Percentiles rank a stretch among this genome's conserved stretches.
phyloP scores from a whole-genome alignment of 2,797 vertebrate genomes.

The Xenentodon cancila region DNA sequence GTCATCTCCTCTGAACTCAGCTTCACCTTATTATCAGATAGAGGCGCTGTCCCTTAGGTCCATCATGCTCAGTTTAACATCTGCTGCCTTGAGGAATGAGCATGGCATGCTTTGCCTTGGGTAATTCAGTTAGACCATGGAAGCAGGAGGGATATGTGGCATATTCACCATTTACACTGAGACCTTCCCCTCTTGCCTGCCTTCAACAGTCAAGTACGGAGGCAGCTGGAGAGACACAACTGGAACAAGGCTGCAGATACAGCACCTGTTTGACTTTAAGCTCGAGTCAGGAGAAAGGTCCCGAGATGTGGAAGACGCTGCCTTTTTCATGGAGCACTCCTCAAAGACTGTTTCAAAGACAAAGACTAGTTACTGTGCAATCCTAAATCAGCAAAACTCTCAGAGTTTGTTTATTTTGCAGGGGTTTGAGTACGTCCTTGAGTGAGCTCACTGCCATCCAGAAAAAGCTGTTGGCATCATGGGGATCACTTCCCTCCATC shows the following conservation, averaged over 20 bases:
- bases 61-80: slow-evolving; percentile 31
- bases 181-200: neutral
- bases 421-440: too few relatives aligned
- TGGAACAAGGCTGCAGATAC: neutral
- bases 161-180: neutral
- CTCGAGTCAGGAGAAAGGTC: too few relatives aligned
- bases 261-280: too few relatives aligned
- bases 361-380: too few relatives aligned
- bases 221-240: neutral
- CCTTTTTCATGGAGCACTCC: too few relatives aligned
- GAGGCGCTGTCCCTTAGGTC: slow-evolving; percentile 16
- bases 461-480: too few relatives aligned
- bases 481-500: too few relatives aligned
- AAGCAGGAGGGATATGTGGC: neutral
- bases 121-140: slow-evolving; percentile 21
- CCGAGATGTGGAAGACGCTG: too few relatives aligned
- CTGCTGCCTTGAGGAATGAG: slow-evolving; percentile 45
- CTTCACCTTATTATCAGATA: slow-evolving; percentile 60
- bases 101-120: neutral
- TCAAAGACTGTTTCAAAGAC: too few relatives aligned
- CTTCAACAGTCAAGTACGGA: neutral
- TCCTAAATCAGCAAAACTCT: too few relatives aligned
- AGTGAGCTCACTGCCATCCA: too few relatives aligned
- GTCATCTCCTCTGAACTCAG: slow-evolving; percentile 54
- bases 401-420: too few relatives aligned